Conservation (phyloP, 2,888 invertebrate genomes). For the Ligdia adustata region DNA sequence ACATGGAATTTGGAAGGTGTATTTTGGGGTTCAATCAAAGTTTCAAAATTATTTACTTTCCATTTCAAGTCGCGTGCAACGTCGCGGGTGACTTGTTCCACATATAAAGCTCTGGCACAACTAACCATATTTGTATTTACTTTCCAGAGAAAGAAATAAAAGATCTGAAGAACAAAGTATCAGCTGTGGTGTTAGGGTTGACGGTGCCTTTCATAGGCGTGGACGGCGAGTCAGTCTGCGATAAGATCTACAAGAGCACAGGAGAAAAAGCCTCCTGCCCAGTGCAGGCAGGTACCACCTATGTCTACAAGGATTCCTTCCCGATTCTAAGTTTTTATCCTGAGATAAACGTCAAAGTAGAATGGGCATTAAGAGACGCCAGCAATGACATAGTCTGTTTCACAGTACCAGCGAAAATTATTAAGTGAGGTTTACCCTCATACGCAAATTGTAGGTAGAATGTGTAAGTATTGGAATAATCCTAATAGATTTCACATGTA, state of each 20-base stretch:
- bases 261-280: conserved; percentile 87
- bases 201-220: conserved; percentile 90
- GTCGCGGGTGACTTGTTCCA: too few species aligned
- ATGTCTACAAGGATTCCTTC: conserved; percentile 87
- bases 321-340: conserved; percentile 83
- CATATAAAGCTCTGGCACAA: too few species aligned
- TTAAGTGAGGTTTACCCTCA: not conserved
- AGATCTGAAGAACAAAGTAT: conserved; percentile 84
- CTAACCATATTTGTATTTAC: too few species aligned
- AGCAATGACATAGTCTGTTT: conserved; percentile 85
- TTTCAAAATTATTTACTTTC: too few species aligned
- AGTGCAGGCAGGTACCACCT: conserved; percentile 86
- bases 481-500: too few species aligned
- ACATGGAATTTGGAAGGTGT: too few species aligned
- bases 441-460: too few species aligned
- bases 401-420: conserved; percentile 87
- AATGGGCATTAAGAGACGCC: conserved; percentile 83
- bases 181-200: conserved; percentile 85
- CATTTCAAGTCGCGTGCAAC: too few species aligned
- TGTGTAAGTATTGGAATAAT: too few species aligned
- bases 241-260: conserved; percentile 81
- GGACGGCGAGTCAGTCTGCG: conserved; percentile 88
- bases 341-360: conserved; percentile 78
- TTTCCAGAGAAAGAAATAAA: conserved; percentile 81
- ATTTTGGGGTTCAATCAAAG: too few species aligned